Percentiles rank a stretch among this genome's conserved stretches.
Evolutionary conservation across 2,888 invertebrate species (phyloP).

Genomic region (Lymantria monacha): DNA sequence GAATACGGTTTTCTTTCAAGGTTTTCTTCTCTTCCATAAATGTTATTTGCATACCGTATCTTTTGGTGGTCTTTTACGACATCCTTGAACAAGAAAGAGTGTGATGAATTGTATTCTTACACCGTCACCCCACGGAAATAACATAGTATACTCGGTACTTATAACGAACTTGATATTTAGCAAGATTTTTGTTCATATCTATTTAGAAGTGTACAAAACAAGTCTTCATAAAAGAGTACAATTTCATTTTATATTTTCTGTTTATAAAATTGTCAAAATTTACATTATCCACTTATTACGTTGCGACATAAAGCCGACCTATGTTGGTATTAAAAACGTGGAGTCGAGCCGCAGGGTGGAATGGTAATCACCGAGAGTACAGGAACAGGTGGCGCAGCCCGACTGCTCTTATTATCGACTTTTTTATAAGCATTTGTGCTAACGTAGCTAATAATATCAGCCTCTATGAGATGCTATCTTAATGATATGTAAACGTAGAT

Average conservation of each 20-base stretch:
- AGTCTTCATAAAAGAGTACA: background rate
- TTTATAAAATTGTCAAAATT: slow-evolving; percentile 35
- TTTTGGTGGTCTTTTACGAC: no score
- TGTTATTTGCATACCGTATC: no score
- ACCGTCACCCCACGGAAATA: no score
- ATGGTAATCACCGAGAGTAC: slow-evolving; percentile 50
- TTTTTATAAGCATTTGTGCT: slow-evolving; percentile 48
- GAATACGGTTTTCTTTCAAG: no score
- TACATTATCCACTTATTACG: slow-evolving; percentile 35
- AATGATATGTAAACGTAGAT: slow-evolving; percentile 47
- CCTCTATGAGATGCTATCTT: slow-evolving; percentile 35
- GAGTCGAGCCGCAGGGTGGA: slow-evolving; percentile 46
- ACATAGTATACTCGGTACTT: no score
- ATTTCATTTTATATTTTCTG: slow-evolving; percentile 9
- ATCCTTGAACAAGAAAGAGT: no score
- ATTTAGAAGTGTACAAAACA: background rate
- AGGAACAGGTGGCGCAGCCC: slow-evolving; percentile 59
- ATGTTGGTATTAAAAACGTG: slow-evolving; percentile 45
- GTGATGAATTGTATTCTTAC: no score
- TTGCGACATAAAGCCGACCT: slow-evolving; percentile 32
- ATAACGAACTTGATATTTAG: background rate
- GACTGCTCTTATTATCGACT: slow-evolving; percentile 51
- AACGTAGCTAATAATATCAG: slow-evolving; percentile 31
- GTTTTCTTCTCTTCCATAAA: no score
- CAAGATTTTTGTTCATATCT: background rate